Evolutionary conservation across 2,113 vertebrate genomes (phyloP).

Genomic region (Meles meles): DNA sequence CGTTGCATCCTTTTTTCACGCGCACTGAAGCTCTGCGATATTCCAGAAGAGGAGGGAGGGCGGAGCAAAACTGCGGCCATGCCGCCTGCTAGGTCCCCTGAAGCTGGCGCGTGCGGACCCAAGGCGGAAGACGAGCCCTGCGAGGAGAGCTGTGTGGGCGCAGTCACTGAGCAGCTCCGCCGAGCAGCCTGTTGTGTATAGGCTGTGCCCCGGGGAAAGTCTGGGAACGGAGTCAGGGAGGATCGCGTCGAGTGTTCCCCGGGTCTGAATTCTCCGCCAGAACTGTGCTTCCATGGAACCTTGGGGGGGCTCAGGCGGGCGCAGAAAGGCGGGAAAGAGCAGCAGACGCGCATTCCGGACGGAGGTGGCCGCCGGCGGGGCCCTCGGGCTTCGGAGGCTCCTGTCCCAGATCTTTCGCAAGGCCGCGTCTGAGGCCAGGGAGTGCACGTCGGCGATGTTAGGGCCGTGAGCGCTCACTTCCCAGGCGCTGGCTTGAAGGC

Average conservation of each 20-base stretch:
- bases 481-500: too few relatives aligned
- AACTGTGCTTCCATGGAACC: not conserved
- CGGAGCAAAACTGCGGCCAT: too few relatives aligned
- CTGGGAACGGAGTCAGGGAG: not conserved
- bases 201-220: not conserved
- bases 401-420: not conserved
- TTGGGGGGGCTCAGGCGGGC: not conserved
- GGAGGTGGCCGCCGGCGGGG: not conserved
- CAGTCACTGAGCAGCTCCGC: not conserved
- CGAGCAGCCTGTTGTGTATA: too few relatives aligned
- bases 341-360: not conserved
- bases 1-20: not conserved
- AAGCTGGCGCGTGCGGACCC: not conserved
- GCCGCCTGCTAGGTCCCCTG: not conserved
- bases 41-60: not conserved
- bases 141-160: too few relatives aligned
- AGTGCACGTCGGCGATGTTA: accelerated
- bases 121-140: too few relatives aligned
- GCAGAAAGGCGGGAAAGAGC: not conserved
- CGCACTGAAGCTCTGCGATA: not conserved
- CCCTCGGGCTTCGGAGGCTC: not conserved
- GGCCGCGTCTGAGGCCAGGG: not conserved
- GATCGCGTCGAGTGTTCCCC: not conserved
- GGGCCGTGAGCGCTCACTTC: too few relatives aligned
- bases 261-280: not conserved